Evolutionary conservation across 2,797 vertebrate genomes (phyloP).

Genomic region (Sarcoramphus papa): DNA sequence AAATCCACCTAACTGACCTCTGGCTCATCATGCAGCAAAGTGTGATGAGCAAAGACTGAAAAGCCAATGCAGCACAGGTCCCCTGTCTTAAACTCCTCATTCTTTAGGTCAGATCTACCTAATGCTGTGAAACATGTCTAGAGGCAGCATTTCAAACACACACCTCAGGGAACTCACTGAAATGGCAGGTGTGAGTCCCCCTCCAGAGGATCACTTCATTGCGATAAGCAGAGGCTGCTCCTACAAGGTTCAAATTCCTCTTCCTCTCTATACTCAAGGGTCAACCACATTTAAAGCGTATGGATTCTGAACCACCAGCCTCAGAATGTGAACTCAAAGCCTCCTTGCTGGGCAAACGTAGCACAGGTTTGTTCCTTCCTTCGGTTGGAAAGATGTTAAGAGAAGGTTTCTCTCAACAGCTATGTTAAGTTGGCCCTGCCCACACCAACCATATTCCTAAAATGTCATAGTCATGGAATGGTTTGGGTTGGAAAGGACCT

Average conservation of each 20-base stretch:
- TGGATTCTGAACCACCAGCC: neutral
- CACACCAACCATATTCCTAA: neutral
- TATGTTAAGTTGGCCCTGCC: neutral
- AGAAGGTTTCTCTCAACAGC: neutral
- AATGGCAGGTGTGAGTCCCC: neutral
- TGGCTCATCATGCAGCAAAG: neutral
- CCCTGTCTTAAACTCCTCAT: neutral
- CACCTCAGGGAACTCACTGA: neutral
- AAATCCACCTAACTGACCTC: neutral
- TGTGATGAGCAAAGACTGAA: neutral
- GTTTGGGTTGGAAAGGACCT: neutral
- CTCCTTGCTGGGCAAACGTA: neutral
- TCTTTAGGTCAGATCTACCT: neutral
- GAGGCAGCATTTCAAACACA: neutral
- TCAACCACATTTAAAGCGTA: neutral
- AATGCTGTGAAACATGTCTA: neutral
- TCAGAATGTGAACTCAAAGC: neutral
- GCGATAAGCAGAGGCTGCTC: neutral
- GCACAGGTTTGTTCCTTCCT: neutral
- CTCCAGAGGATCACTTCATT: neutral
- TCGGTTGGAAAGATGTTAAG: accelerated
- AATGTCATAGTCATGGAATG: neutral
- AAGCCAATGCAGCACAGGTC: neutral
- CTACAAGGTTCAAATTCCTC: neutral
- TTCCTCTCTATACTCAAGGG: neutral